Conservation (phyloP, 2,888 invertebrate species). For the Zaprionus obscuricornis region DNA sequence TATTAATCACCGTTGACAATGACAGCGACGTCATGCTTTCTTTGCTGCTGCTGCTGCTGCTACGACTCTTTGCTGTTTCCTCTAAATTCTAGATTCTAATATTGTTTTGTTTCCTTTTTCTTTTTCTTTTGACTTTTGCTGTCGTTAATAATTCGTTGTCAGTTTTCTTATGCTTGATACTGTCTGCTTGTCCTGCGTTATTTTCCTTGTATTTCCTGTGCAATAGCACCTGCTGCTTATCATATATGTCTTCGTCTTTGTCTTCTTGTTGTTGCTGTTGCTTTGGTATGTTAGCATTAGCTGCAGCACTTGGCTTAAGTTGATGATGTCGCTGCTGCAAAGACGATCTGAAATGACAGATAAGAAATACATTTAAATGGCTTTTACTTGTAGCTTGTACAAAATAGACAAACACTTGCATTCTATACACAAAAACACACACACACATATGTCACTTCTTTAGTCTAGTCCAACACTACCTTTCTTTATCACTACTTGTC, state of each 20-base stretch:
- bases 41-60: constrained; percentile 6
- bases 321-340: constrained; percentile 27
- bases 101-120: constrained; percentile 1
- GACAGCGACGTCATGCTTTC: constrained; percentile 52
- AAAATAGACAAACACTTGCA: constrained; percentile 41
- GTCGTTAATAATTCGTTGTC: constrained; percentile 63
- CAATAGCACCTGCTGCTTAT: constrained; percentile 34
- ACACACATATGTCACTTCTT: constrained; percentile 19
- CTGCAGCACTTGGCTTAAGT: constrained; percentile 47
- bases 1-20: constrained; percentile 53
- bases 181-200: constrained; percentile 38
- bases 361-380: constrained; percentile 63
- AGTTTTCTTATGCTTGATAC: constrained; percentile 26
- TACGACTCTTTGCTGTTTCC: neutral
- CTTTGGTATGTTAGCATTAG: constrained; percentile 55
- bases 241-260: constrained; percentile 2
- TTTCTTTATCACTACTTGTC: neutral
- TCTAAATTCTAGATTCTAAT: constrained; percentile 8
- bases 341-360: constrained; percentile 63
- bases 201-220: constrained; percentile 68
- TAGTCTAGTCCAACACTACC: neutral
- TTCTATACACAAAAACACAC: too few relatives aligned
- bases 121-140: constrained; percentile 36
- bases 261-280: constrained; percentile 15
- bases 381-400: constrained; percentile 32